These are phyloP conservation scores for Pseudomyrmex cubaensis DNA, from an alignment of 1,140 invertebrate species.

Conservation along the genomic window DNA sequence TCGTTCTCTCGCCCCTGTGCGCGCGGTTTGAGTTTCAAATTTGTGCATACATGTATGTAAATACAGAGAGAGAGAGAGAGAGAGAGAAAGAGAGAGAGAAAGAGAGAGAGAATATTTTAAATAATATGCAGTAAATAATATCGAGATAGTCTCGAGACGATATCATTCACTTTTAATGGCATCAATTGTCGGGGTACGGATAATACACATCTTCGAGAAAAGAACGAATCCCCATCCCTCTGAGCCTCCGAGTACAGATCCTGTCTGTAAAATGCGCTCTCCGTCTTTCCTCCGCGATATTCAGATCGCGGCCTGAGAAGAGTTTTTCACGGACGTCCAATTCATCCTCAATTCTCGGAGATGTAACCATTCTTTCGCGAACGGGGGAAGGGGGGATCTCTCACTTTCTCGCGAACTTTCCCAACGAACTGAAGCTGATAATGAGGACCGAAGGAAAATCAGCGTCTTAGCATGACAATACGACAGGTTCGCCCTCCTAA, in stretches of 20 bases:
- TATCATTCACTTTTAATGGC: neutral
- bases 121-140: neutral
- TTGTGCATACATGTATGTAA: too few relatives aligned
- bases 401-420: slow-evolving; percentile 45
- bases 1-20: neutral
- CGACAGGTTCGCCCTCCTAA: slow-evolving; percentile 67
- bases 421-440: slow-evolving; percentile 63
- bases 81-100: too few relatives aligned
- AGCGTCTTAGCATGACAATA: slow-evolving; percentile 78
- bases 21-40: too few relatives aligned
- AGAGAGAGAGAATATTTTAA: too few relatives aligned
- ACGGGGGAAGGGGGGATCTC: slow-evolving; percentile 1
- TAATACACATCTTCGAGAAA: slow-evolving; percentile 22
- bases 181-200: slow-evolving; percentile 4
- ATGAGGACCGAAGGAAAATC: slow-evolving; percentile 73
- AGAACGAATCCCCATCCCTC: slow-evolving; percentile 3
- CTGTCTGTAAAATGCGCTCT: neutral
- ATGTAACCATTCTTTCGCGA: slow-evolving; percentile 44
- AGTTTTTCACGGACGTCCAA: slow-evolving; percentile 58
- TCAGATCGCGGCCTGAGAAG: slow-evolving; percentile 37
- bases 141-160: neutral
- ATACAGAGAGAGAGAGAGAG: too few relatives aligned
- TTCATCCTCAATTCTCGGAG: slow-evolving; percentile 47
- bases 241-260: neutral
- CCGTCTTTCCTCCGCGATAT: slow-evolving; percentile 3